Base-by-base conservation (phyloP, 2,888 invertebrate species). In the Heliconius erato region DNA sequence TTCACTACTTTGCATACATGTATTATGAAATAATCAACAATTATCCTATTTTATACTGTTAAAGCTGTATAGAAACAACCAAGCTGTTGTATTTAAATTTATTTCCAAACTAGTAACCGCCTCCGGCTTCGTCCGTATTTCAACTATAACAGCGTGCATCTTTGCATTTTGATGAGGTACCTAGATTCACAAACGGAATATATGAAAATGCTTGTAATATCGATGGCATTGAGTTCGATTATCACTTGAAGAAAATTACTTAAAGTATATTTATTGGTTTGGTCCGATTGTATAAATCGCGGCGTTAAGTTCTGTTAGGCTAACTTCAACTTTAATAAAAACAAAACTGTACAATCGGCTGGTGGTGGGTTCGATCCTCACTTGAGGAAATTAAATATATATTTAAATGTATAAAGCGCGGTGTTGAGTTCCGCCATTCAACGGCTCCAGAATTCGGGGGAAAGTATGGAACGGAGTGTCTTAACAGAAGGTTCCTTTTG, bases 61-160 rank as follows among this genome's bases (percentile, higher is more conserved):
- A 80, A 82, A 23, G 76, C 69, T 82, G 28, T 79, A 59, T 82
- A 80, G 28, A 59, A 80, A 49, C 49, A 63, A 35, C 63, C 82
- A 71, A 83, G 79, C 81, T 82, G 82, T 84, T 82, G 80, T 79
- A 82, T 85, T 85, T 82, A 84, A 84, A 85, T 85, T 84, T 82
- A 86, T 84, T 84, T 77, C 77, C 67, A 79, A 81, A 84, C 84
- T 69, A 68, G 83, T 84, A 74, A 82, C 54, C 84, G 86, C 86
- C 85, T 63, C 79, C 78, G 81, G 86, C 85, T 78, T 67, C 69
- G 81, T 26, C 35, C 85, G 82, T 83, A 84, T 84, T 82, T 86
- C 83, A 86, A 74, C 72, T 78, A 82, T 77, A 74, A 84, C 82
- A 81, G 83, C 83, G 54, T 32, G 69, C 67, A 79, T 83, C 79